Evolutionary conservation across 2,888 invertebrate genomes (phyloP).

Genomic region (Pseudococcus longispinus): DNA sequence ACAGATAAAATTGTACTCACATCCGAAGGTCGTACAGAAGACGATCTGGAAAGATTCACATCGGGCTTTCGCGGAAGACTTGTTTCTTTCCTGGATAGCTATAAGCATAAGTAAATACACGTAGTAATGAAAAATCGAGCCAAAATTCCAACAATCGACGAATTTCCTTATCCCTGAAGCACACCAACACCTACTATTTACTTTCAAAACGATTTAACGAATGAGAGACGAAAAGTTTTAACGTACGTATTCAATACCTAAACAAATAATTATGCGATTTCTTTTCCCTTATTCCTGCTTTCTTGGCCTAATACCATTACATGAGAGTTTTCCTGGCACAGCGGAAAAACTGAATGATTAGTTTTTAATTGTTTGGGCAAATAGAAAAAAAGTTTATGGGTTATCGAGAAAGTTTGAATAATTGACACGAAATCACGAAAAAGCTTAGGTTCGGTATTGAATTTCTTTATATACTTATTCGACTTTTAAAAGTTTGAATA

Average conservation of each 20-base stretch:
- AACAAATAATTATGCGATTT: background rate
- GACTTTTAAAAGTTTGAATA: background rate
- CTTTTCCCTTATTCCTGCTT: background rate
- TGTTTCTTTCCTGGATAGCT: slow-evolving; percentile 50
- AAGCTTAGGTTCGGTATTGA: background rate
- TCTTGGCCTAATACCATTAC: background rate
- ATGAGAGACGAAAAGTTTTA: background rate
- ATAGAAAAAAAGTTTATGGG: background rate
- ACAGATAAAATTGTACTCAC: slow-evolving; percentile 15
- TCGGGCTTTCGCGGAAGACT: slow-evolving; percentile 45
- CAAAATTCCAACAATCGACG: background rate
- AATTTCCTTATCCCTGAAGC: background rate
- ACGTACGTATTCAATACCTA: background rate
- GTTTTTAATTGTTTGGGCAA: background rate
- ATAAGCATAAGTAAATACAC: background rate
- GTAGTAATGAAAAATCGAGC: background rate
- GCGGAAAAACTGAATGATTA: background rate
- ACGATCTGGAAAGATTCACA: slow-evolving; percentile 54
- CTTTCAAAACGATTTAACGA: background rate
- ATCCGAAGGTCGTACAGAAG: slow-evolving; percentile 49
- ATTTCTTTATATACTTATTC: background rate
- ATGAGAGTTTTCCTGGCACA: background rate
- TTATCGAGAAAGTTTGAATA: slow-evolving; percentile 26
- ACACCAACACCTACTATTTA: background rate
- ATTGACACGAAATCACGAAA: slow-evolving; percentile 20